Base-by-base conservation (phyloP, 2,888 invertebrate genomes). In the Acanthacorydalis orientalis region DNA sequence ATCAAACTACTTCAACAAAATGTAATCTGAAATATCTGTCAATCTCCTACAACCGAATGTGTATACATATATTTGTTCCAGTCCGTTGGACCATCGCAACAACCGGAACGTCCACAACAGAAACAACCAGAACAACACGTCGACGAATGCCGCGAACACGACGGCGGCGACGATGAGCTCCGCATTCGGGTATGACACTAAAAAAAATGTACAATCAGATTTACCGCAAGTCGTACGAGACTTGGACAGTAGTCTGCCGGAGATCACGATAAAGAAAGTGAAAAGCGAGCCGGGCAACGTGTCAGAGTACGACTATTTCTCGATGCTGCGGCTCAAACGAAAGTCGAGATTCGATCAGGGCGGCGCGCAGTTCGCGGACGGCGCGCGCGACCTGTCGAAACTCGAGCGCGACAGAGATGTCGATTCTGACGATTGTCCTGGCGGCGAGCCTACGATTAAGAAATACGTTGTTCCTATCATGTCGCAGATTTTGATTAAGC, bases 11-110 rank as follows among this genome's bases (percentile, higher is more conserved):
- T n/a, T n/a, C n/a, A n/a, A n/a, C n/a, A 23, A 23, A 23, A 4
- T 23, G 23, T 4, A 23, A 23, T 4, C 23, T 23, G 2, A 23
- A 23, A 23, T 23, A 23, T 6, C 2, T 23, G 23, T 6, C 3
- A 23, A 23, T 23, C 23, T 23, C 6, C 23, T 6, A 23, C 2
- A 23, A 23, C 23, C 2, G 6, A 23, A 23, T 6, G 3, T n/a
- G n/a, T n/a, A n/a, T n/a, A n/a, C n/a, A n/a, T n/a, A n/a, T 23
- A 23, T 23, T 52, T 48, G 48, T 63, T 65, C 50, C 67, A 78
- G 77, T 57, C 76, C 77, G 57, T 68, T 77, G 64, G 78, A 77
- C 58, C 75, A 74, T 58, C 70, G 76, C 54, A 75, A 69, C 61
- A 64, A 74, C 55, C 70, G 75, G 58, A 50, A 50, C 39, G 47